Conservation (phyloP, 2,797 vertebrate genomes). For the Hybognathus amarus region DNA sequence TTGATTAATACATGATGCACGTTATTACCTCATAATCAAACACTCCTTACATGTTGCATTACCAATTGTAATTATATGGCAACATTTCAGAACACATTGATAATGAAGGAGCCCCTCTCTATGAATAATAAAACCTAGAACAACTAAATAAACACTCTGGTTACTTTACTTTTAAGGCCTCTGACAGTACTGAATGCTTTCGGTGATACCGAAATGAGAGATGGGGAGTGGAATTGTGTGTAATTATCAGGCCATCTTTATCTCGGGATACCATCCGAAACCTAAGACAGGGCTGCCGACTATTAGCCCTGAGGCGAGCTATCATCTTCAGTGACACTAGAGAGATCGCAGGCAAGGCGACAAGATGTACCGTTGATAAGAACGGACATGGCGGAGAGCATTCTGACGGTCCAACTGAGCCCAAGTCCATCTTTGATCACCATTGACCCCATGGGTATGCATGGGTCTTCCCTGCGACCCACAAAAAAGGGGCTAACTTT, state of each 20-base stretch:
- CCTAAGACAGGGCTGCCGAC: conserved; percentile 62
- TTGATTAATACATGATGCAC: conserved; percentile 41
- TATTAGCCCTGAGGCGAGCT: conserved; percentile 67
- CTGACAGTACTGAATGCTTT: background rate
- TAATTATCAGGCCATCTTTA: conserved; percentile 63
- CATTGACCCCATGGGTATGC: conserved; percentile 61
- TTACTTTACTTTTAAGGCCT: background rate
- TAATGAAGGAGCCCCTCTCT: conserved; percentile 16
- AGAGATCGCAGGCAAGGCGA: conserved; percentile 54
- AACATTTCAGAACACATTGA: conserved; percentile 6
- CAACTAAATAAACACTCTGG: conserved; percentile 12
- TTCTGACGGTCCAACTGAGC: conserved; percentile 53
- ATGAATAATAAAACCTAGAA: conserved; percentile 13
- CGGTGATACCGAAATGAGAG: conserved; percentile 11
- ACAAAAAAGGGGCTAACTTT: conserved; percentile 79
- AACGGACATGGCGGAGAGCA: conserved; percentile 49
- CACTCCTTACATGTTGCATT: conserved; percentile 6
- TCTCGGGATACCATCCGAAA: conserved; percentile 58
- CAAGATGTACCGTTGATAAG: conserved; percentile 51
- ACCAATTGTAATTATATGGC: conserved; percentile 27
- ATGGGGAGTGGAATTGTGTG: conserved; percentile 58
- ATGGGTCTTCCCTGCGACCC: conserved; percentile 56
- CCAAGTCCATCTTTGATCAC: conserved; percentile 70
- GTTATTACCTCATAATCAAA: conserved; percentile 39
- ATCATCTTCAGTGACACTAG: conserved; percentile 73